phyloP scores from a whole-genome alignment of 1,140 invertebrate genomes.

The Zophobas atratus region DNA sequence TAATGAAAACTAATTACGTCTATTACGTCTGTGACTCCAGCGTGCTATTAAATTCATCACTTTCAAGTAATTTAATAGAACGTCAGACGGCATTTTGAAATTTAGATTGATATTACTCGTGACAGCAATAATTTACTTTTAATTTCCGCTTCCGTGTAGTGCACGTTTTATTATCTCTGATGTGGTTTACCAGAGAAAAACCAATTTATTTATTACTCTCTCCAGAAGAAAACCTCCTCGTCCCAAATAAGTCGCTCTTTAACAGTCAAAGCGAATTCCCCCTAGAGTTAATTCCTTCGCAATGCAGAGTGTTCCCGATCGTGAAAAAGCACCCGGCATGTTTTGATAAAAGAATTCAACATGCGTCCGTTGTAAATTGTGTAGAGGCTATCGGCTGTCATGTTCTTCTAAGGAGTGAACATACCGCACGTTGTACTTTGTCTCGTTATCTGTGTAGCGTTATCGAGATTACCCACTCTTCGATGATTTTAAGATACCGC shows the following conservation, averaged over 20 bases:
- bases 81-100: conserved; percentile 8
- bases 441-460: conserved; percentile 43
- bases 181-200: neutral
- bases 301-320: no score
- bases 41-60: neutral
- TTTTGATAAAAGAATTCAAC: conserved; percentile 44
- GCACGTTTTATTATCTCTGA: neutral
- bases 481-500: conserved; percentile 37
- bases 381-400: conserved; percentile 48
- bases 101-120: conserved; percentile 3
- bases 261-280: no score
- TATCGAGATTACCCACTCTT: conserved; percentile 41
- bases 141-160: conserved; percentile 16
- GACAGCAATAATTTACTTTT: conserved; percentile 26
- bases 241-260: no score
- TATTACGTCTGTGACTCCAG: neutral
- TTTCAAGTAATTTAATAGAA: conserved; percentile 18
- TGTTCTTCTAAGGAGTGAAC: conserved; percentile 43
- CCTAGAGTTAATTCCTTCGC: no score
- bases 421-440: conserved; percentile 47
- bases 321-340: conserved; percentile 18
- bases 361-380: conserved; percentile 38
- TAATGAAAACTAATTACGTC: neutral
- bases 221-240: no score
- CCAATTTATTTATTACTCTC: no score